A percentile compares a stretch with the other conserved stretches of the same genome.
Conservation (phyloP, 2,888 invertebrate genomes). For the Zygaena filipendulae region DNA sequence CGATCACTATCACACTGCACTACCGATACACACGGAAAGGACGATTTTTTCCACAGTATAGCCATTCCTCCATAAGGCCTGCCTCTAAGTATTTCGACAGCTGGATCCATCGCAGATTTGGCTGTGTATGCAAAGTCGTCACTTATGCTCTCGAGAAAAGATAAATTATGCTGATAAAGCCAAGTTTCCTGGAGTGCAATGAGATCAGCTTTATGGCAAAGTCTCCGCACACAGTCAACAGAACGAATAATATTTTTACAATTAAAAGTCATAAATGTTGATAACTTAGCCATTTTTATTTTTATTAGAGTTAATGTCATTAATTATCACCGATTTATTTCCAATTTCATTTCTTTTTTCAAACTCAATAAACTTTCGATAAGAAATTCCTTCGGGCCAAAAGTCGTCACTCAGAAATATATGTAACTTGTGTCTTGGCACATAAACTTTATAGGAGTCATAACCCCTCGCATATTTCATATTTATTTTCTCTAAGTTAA, state of each 20-base stretch:
- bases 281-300: too few relatives aligned
- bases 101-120: constrained; percentile 9
- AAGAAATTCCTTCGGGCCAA: constrained; percentile 19
- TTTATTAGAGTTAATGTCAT: too few relatives aligned
- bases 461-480: constrained; percentile 14
- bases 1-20: constrained; percentile 1
- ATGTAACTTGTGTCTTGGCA: constrained; percentile 13
- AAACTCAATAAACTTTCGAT: constrained; percentile 15
- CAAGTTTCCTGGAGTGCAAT: constrained; percentile 12
- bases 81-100: constrained; percentile 2
- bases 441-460: constrained; percentile 17
- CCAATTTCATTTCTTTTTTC: too few relatives aligned
- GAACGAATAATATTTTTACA: constrained; percentile 13
- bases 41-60: constrained; percentile 1
- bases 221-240: constrained; percentile 7
- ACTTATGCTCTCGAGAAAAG: constrained; percentile 1
- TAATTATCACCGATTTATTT: too few relatives aligned
- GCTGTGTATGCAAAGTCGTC: constrained; percentile 8
- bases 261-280: constrained; percentile 8
- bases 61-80: constrained; percentile 3
- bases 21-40: too few relatives aligned
- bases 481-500: constrained; percentile 14
- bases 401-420: constrained; percentile 15
- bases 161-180: constrained; percentile 8
- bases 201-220: constrained; percentile 9